Percentiles rank a stretch among this genome's conserved stretches.
Evolutionary conservation across 2,888 invertebrate genomes (phyloP).

Genomic region (Acronicta leporina): DNA sequence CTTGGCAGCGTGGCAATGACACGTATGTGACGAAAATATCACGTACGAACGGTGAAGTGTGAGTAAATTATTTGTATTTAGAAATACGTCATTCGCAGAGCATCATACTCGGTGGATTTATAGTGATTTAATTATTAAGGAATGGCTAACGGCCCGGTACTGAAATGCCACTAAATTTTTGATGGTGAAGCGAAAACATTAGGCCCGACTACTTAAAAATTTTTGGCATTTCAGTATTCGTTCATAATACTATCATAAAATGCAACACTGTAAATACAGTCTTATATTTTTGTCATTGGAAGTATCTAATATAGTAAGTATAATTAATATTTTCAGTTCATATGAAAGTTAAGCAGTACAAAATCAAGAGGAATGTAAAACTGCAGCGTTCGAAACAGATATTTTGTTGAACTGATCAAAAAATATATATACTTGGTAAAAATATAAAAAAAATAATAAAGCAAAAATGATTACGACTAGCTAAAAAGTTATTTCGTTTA

Average conservation of each 20-base stretch:
- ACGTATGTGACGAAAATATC: constrained; percentile 32
- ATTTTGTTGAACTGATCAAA: constrained; percentile 46
- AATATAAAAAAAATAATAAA: constrained; percentile 42
- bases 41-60: constrained; percentile 11
- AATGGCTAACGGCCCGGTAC: constrained; percentile 27
- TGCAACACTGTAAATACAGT: constrained; percentile 55
- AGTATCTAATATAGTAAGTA: constrained; percentile 22
- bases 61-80: constrained; percentile 33
- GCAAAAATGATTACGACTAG: constrained; percentile 68
- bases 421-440: constrained; percentile 40
- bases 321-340: constrained; percentile 1
- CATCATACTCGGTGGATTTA: constrained; percentile 9
- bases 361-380: constrained; percentile 60
- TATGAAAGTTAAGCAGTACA: constrained; percentile 10
- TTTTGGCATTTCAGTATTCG: neutral
- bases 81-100: constrained; percentile 9
- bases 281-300: constrained; percentile 50
- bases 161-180: neutral
- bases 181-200: neutral
- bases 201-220: neutral
- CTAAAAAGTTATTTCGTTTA: constrained; percentile 69
- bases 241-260: constrained; percentile 44
- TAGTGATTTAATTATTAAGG: constrained; percentile 25
- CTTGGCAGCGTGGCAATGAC: constrained; percentile 31
- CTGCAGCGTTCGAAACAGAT: constrained; percentile 30